Conservation (phyloP, 2,113 vertebrate genomes). For the human (Homo sapiens) region GRCh38 chr5:131632501-131633000, state of each 20-base stretch:
- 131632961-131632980: slow-evolving; percentile 46
- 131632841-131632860: slow-evolving; percentile 18
- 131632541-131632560: neutral
- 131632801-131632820: neutral
- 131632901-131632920: neutral
- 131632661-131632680: neutral
- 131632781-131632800: slow-evolving; percentile 37
- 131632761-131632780: slow-evolving; percentile 27
- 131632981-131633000: slow-evolving; percentile 25
- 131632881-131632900: slow-evolving; percentile 6
- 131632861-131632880: slow-evolving; percentile 6
- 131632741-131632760: slow-evolving; percentile 11
- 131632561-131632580: neutral
- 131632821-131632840: slow-evolving; percentile 21
- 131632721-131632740: slow-evolving; percentile 41
- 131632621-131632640: neutral
- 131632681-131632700: neutral
- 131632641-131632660: neutral
- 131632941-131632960: slow-evolving; percentile 57
- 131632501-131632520: neutral
- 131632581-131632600: neutral
- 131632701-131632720: neutral
- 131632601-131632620: neutral
- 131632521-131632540: neutral
- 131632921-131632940: slow-evolving; percentile 24